These are phyloP conservation scores for Meandrusa payeni DNA, from an alignment of 2,888 invertebrate genomes.

Conservation along the genomic window DNA sequence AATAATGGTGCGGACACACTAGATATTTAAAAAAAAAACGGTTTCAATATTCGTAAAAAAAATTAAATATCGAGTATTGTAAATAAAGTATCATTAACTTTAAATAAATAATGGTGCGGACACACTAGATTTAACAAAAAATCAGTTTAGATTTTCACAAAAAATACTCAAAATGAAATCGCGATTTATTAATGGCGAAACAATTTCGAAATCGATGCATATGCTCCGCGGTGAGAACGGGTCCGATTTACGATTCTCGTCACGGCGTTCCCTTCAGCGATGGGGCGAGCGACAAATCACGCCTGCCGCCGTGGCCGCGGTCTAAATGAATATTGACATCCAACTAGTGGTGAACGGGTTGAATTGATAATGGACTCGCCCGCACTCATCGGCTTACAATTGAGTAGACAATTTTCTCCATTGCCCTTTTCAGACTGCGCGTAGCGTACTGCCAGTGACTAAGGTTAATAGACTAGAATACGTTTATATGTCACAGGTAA, in stretches of 20 bases:
- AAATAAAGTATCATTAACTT: too few relatives aligned
- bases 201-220: conserved; percentile 45
- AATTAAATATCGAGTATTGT: too few relatives aligned
- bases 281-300: conserved; percentile 60
- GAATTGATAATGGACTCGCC: conserved; percentile 67
- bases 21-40: too few relatives aligned
- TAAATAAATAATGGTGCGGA: too few relatives aligned
- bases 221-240: conserved; percentile 44
- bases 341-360: conserved; percentile 60
- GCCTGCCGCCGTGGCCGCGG: conserved; percentile 51
- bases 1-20: too few relatives aligned
- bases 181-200: conserved; percentile 51
- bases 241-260: conserved; percentile 52
- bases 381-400: conserved; percentile 29
- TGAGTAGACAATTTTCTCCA: conserved; percentile 13
- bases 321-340: conserved; percentile 78
- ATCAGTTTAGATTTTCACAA: too few relatives aligned
- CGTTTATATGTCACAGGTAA: too few relatives aligned
- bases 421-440: background rate
- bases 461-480: too few relatives aligned
- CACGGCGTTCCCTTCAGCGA: conserved; percentile 46
- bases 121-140: too few relatives aligned
- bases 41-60: too few relatives aligned
- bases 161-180: background rate
- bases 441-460: too few relatives aligned